Percentiles rank a stretch among this genome's conserved stretches.
Conservation (phyloP, 1,140 invertebrate species). For the Microplitis demolitor region DNA sequence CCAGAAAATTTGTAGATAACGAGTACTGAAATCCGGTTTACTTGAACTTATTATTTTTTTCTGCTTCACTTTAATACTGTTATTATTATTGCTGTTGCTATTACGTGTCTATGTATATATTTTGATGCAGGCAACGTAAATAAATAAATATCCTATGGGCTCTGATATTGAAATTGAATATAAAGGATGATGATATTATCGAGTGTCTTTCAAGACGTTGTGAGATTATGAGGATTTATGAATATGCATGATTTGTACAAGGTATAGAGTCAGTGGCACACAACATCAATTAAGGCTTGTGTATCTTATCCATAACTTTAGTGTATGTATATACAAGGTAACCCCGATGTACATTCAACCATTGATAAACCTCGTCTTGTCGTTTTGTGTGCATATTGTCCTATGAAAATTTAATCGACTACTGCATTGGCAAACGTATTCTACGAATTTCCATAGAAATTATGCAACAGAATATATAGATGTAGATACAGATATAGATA, state of each 20-base stretch:
- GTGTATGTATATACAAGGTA: neutral
- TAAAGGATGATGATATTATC: too few species aligned
- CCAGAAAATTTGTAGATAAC: neutral
- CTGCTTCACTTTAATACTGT: too few species aligned
- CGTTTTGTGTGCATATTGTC: neutral
- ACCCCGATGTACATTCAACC: neutral
- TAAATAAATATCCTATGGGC: neutral
- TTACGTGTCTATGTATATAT: too few species aligned
- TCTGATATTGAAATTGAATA: neutral
- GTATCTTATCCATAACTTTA: constrained; percentile 2
- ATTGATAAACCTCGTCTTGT: constrained; percentile 9
- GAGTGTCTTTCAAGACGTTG: neutral
- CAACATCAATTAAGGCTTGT: neutral
- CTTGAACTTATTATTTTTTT: too few species aligned
- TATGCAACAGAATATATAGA: constrained; percentile 1
- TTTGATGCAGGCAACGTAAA: too few species aligned
- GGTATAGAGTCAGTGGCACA: too few species aligned
- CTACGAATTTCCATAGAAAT: constrained; percentile 20
- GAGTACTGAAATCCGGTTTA: neutral
- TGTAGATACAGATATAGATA: neutral
- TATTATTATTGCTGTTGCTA: too few species aligned
- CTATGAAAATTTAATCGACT: constrained; percentile 11
- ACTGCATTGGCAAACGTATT: neutral
- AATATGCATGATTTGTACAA: neutral
- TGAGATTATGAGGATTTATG: neutral